Base-by-base conservation (phyloP, 1,140 invertebrate genomes). In the Hycleus phaleratus region DNA sequence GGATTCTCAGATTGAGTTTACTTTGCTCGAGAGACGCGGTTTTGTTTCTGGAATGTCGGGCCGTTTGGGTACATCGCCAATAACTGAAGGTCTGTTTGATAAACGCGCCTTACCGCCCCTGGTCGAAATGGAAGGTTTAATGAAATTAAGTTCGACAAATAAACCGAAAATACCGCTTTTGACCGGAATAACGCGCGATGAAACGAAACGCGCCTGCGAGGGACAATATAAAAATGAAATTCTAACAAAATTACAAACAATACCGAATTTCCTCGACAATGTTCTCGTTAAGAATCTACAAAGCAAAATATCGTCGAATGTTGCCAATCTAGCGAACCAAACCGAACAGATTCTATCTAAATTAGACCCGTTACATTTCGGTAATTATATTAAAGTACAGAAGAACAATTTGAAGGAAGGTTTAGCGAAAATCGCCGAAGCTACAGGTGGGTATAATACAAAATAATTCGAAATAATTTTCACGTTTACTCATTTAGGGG, bases 141-240 rank as follows among this genome's bases (percentile, higher is more conserved):
- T 81, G 11, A 75, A 82, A 9, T 62, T 88, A n/a, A 75, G 77
- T 38, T 70, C 74, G 4, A 74, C 73, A 10, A 68, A 77, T 10
- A 75, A 79, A 57, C 79, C 80, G 9, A 73, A 77, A 0, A 78
- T 85, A 18, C 86, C 86, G 0, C 64, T 90, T 51, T 73, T 90
- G 0, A 87, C 81, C 0, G 87, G 86, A 3, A 83, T 87, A 2
- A 81, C 82, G 1, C 84, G 82, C 26, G 81, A 86, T 42, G 86
- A 88, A 72, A 87, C 85, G 0, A 80, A 82, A 12, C 71, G 73
- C 12, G 81, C 81, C 25, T 74, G 84, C 24, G 75, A 78, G 59
- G 81, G 75, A 3, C 74, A 75, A 68, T 80, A 77, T 55, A 73
- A 71, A 39, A 59, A 74, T 24, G 78, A 80, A 64, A 71, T 84